Percentiles rank a stretch among this genome's conserved stretches.
phyloP scores from a whole-genome alignment of 2,113 vertebrate genomes.

The Seriola dumerili region DNA sequence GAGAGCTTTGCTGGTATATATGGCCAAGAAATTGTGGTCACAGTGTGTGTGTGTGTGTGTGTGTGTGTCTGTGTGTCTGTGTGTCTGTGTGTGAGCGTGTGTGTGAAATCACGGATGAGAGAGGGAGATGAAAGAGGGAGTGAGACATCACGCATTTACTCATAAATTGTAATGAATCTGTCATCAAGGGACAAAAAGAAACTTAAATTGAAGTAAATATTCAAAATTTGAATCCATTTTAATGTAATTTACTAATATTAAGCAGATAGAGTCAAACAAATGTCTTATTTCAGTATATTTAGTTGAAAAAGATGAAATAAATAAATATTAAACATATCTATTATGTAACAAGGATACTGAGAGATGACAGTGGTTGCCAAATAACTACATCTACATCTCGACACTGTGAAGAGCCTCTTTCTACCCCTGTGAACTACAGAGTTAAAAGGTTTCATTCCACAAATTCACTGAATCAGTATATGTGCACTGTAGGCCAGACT shows the following conservation, averaged over 20 bases:
- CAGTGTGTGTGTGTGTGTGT: background rate
- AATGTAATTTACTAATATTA: background rate
- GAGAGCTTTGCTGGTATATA: background rate
- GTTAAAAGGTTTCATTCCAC: constrained; percentile 25
- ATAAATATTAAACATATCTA: background rate
- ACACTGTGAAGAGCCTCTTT: background rate
- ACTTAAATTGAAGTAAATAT: background rate
- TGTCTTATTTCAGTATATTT: background rate
- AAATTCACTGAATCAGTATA: constrained; percentile 41
- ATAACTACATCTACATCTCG: background rate
- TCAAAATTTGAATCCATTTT: background rate
- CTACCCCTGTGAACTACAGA: background rate
- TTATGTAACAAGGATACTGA: background rate
- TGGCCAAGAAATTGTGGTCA: background rate
- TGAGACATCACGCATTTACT: background rate
- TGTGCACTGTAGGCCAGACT: constrained; percentile 16
- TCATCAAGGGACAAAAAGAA: background rate
- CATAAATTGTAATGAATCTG: background rate
- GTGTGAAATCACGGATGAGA: background rate
- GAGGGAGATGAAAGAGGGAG: background rate
- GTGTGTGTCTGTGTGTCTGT: background rate
- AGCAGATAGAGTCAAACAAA: background rate
- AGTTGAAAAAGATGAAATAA: background rate
- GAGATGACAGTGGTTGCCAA: background rate
- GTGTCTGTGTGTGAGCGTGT: background rate